Evolutionary conservation across 2,888 invertebrate species (phyloP), one percentile per base, ranked within the genome.

Genomic region (Tridacna gigas): DNA sequence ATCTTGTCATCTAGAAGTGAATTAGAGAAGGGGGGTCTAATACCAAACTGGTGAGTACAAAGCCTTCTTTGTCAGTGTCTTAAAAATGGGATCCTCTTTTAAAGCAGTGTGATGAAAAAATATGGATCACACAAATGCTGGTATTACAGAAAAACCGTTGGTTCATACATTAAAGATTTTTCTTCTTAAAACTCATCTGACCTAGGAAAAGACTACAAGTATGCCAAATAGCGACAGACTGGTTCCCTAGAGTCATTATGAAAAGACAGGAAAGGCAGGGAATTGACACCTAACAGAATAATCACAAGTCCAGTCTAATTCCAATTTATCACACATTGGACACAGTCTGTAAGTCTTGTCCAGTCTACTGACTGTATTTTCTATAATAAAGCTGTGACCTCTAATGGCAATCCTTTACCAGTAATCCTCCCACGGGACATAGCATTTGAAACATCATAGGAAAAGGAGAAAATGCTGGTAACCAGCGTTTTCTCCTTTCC

Each of bases 311-410:
- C 71, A 71, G 71, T 71, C 71, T 71, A 71, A 48, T 69, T 69
- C 69, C 22, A 69, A 71, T 71, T 47, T 37, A 71, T 71, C 71
- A 45, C 26, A 48, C 71, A 71, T n/a, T n/a, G 71, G 51, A 71
- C 26, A 45, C 51, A 71, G 71, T 71, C 71, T 71, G 51, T 71
- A 71, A 22, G 71, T 22, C 51, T 71, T 71, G 71, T 71, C 71
- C 71, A 71, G 71, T 48, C 51, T 48, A 51, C 22, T 51, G 56
- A 25, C 71, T 51, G 22, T 71, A 71, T 71, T 71, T 48, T 48
- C 51, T 25, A 48, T 51, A 71, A 71, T 71, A 48, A 71, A 71
- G 71, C 48, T 51, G 71, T 15, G 20, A n/a, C 48, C 25, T 47
- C 48, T 26, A 48, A 22, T 25, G 51, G 22, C 51, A 51, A 51